Evolutionary conservation across 2,888 invertebrate genomes (phyloP).

Genomic region (Diarsia mendica): DNA sequence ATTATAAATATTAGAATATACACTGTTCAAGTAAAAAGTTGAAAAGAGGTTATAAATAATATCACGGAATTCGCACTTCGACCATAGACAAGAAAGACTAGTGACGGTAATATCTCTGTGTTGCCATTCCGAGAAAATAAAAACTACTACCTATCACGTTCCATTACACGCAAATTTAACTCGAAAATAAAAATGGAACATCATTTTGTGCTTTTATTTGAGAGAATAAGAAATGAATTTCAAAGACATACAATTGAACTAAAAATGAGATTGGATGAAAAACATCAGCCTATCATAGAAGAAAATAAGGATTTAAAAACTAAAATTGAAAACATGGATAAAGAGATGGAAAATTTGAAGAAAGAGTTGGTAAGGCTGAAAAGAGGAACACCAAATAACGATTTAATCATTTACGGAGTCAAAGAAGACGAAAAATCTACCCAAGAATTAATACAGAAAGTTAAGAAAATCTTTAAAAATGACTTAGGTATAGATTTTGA

Average conservation of each 20-base stretch:
- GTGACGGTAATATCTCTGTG: not conserved
- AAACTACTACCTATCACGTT: not conserved
- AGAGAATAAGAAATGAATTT: not conserved
- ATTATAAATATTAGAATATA: not conserved
- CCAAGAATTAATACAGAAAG: not conserved
- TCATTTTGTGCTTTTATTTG: not conserved
- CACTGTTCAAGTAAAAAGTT: not conserved
- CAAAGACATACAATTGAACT: not conserved
- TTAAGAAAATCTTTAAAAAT: not conserved
- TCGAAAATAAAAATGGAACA: not conserved
- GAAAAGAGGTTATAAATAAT: not conserved
- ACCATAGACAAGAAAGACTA: not conserved
- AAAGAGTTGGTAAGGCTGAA: not conserved
- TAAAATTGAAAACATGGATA: not conserved
- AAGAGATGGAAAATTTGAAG: not conserved
- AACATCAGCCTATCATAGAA: not conserved
- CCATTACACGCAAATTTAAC: not conserved
- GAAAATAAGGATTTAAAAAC: not conserved
- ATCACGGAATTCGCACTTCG: not conserved
- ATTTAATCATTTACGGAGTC: slow-evolving; percentile 2
- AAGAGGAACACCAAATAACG: not conserved
- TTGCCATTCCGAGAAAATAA: not conserved
- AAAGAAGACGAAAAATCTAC: slow-evolving; percentile 1
- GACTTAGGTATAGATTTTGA: not conserved
- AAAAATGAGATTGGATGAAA: not conserved